Evolutionary conservation across 2,888 invertebrate genomes (phyloP).

Genomic region (Germaria angustata): DNA sequence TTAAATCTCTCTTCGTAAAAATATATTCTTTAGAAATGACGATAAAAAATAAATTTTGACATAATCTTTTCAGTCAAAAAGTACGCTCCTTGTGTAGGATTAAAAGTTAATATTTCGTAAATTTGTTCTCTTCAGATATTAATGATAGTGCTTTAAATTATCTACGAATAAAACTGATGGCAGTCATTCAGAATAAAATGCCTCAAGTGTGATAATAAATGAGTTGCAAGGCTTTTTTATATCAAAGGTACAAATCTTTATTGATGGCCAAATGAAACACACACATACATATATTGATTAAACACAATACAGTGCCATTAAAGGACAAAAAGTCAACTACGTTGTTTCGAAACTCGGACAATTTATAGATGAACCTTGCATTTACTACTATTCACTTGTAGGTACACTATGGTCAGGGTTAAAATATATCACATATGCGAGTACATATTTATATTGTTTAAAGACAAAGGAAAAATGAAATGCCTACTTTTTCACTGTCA

Average conservation of each 20-base stretch:
- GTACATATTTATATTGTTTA: not conserved
- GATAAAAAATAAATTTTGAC: not conserved
- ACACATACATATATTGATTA: constrained; percentile 6
- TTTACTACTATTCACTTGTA: not conserved
- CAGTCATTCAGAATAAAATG: constrained; percentile 44
- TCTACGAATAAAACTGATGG: constrained; percentile 39
- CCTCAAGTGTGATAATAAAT: constrained; percentile 45
- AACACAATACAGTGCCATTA: constrained; percentile 5
- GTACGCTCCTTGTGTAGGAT: no score
- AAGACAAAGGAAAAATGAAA: constrained; percentile 11
- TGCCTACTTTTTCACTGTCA: constrained; percentile 55
- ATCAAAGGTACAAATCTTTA: constrained; percentile 52
- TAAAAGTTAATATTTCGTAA: no score
- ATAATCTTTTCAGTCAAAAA: not conserved
- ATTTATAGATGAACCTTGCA: not conserved
- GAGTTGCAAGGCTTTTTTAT: constrained; percentile 45
- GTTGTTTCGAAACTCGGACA: not conserved
- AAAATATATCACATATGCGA: not conserved
- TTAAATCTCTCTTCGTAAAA: not conserved
- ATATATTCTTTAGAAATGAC: not conserved
- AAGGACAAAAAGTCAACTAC: not conserved
- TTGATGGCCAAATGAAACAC: constrained; percentile 31
- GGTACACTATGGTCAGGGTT: not conserved
- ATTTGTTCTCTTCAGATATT: constrained; percentile 5
- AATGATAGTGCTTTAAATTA: not conserved